These are phyloP conservation scores for Phymorhynchus buccinoides DNA, from an alignment of 1,140 invertebrate species.

Conservation along the genomic window DNA sequence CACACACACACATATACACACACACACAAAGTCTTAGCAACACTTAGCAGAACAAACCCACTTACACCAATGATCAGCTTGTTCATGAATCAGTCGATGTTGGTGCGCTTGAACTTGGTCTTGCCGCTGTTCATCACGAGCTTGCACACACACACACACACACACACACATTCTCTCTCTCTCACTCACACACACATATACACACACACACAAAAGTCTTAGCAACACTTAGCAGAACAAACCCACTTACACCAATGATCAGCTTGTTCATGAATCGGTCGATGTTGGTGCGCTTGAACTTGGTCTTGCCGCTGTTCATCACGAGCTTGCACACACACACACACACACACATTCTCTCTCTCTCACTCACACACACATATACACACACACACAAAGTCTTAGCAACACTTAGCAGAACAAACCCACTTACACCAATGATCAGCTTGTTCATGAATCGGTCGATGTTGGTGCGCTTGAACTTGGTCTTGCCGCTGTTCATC, in stretches of 20 bases:
- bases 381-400: not conserved
- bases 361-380: too few species aligned
- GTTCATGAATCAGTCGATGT: conserved; percentile 97
- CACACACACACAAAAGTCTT: too few species aligned
- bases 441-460: conserved; percentile 98
- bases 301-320: conserved; percentile 99
- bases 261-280: conserved; percentile 98
- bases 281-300: conserved; percentile 98
- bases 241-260: conserved; percentile 93
- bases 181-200: too few species aligned
- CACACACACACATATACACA: not conserved
- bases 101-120: too few species aligned
- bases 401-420: too few species aligned
- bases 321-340: too few species aligned
- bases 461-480: conserved; percentile 98
- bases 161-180: not conserved
- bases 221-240: too few species aligned
- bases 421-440: conserved; percentile 91
- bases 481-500: conserved; percentile 99
- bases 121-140: too few species aligned
- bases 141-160: too few species aligned
- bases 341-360: too few species aligned
- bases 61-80: conserved; percentile 96
- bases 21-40: too few species aligned
- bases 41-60: conserved; percentile 40